Evolutionary conservation across 1,140 invertebrate species (phyloP).

Genomic region (Macrobrachium nipponense): DNA sequence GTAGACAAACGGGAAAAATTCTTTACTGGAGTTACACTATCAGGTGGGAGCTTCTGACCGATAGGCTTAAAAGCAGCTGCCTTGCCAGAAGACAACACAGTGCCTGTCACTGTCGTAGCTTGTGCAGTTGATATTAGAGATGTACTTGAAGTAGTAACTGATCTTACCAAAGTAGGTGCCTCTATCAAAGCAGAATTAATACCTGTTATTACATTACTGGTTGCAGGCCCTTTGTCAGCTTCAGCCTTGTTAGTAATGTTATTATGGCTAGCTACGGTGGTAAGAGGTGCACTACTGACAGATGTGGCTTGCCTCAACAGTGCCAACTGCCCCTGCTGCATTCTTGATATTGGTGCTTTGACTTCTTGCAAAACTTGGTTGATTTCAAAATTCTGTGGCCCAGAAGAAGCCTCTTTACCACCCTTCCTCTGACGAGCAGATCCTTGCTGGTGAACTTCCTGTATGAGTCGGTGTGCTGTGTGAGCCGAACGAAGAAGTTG

Average conservation of each 20-base stretch:
- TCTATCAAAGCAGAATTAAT: conserved; percentile 27
- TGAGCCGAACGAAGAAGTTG: conserved; percentile 58
- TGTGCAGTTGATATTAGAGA: neutral
- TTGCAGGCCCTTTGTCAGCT: neutral
- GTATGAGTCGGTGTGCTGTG: conserved; percentile 59
- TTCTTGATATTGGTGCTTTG: conserved; percentile 57
- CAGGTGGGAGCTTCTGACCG: too few relatives aligned
- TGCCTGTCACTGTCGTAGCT: conserved; percentile 23
- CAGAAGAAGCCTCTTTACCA: conserved; percentile 26
- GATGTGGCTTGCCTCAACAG: conserved; percentile 40
- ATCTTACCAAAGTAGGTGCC: conserved; percentile 6
- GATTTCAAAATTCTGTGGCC: conserved; percentile 62
- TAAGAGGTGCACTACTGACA: conserved; percentile 4
- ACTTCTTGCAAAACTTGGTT: conserved; percentile 60
- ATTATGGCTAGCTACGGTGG: conserved; percentile 1
- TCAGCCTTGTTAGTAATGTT: conserved; percentile 22
- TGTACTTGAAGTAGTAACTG: conserved; percentile 12
- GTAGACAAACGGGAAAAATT: too few relatives aligned
- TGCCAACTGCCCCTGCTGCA: conserved; percentile 51
- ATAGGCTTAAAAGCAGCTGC: too few relatives aligned
- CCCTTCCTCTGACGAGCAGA: conserved; percentile 28
- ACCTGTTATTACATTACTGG: neutral
- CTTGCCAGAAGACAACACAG: conserved; percentile 41
- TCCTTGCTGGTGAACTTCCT: conserved; percentile 52
- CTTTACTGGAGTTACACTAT: too few relatives aligned